Evolutionary conservation across 2,888 invertebrate genomes (phyloP), one percentile per base, ranked within the genome.

Genomic region (Monopis laevigella): DNA sequence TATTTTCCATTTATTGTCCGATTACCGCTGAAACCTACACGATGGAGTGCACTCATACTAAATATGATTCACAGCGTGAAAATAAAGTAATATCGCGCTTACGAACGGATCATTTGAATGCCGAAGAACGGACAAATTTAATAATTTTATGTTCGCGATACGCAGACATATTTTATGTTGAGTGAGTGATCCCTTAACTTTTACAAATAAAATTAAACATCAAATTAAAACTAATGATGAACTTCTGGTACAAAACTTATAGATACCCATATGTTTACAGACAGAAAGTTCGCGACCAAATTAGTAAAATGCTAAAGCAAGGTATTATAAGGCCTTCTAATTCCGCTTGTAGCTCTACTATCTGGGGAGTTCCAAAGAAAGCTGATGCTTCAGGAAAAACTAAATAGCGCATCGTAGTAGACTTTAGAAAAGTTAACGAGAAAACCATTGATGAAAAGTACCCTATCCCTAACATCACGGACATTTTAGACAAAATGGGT

Each of bases 331-430:
- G 29, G 11, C 21, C 32, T 14, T 40, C 39, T 21, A 28, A 35
- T 10, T 43, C 43, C 11, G 40, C 43, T 17, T 45, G 45, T 42
- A 40, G 40, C 11, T 35, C 40, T 18, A 40, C 45, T 26, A 26
- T 55, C 8, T 51, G 48, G 8, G n/a, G 43, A 26, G 41, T 45
- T 7, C 45, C 40, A 19, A 45, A 41, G 19, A 43, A 43, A 12
- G 4, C 30, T 18, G 40, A 44, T 39, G 16, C 11, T 5, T 18
- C 32, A 3, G 44, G 49, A 39, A 32, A 44, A 43, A 27, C 39
- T 29, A 49, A 54, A 51, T 51, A 47, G 51, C 36, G 57, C 44
- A 29, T 52, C 16, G 51, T 53, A 36, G 39, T 53, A 41, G 55
- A 58, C 32, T 49, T 52, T 38, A 43, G 51, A 45, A 29, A 34